These are phyloP conservation scores for Theocolax elegans DNA, from an alignment of 1,140 invertebrate species.

Conservation along the genomic window DNA sequence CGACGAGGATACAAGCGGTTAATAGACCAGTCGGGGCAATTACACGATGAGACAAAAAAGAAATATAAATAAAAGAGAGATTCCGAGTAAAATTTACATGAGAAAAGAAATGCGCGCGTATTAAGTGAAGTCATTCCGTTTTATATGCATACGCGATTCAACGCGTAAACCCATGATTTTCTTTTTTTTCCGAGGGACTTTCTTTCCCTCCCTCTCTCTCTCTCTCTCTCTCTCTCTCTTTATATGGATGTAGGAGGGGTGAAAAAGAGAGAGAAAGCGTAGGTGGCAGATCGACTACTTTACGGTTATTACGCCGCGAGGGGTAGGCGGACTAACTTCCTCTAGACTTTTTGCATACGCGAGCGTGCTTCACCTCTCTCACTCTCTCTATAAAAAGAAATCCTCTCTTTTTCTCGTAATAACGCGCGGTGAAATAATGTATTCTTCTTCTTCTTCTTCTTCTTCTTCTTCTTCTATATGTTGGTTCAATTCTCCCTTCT, in stretches of 20 bases:
- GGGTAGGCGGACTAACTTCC: constrained; percentile 27
- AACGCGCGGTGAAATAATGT: constrained; percentile 37
- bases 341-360: constrained; percentile 36
- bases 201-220: constrained; percentile 4
- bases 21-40: constrained; percentile 41
- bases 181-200: constrained; percentile 51
- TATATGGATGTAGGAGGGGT: background rate
- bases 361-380: background rate
- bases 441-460: constrained; percentile 16
- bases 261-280: constrained; percentile 2
- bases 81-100: constrained; percentile 37
- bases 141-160: constrained; percentile 61
- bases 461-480: background rate
- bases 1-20: constrained; percentile 26
- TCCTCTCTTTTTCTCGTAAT: constrained; percentile 41
- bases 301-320: constrained; percentile 55
- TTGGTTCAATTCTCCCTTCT: background rate
- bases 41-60: constrained; percentile 17
- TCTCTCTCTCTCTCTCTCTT: constrained; percentile 8
- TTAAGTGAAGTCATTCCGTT: constrained; percentile 56
- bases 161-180: constrained; percentile 59
- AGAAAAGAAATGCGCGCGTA: constrained; percentile 37
- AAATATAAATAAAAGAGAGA: too few relatives aligned
- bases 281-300: constrained; percentile 50
- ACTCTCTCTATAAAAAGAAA: constrained; percentile 37